phyloP scores from a whole-genome alignment of 2,888 invertebrate genomes.

The Aleiodes alternator region DNA sequence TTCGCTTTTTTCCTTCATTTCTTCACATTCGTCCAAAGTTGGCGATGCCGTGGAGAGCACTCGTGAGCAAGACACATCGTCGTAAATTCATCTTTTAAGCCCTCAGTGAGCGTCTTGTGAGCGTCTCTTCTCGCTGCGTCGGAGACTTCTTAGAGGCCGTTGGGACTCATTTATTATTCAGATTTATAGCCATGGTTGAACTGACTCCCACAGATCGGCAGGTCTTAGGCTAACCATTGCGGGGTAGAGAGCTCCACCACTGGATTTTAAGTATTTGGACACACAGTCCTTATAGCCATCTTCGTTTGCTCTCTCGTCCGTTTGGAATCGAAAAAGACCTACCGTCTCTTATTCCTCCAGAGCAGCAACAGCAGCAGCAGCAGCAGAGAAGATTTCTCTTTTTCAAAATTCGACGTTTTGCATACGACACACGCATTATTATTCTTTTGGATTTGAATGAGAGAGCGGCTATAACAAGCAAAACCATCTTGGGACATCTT shows the following conservation, averaged over 20 bases:
- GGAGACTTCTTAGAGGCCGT: constrained; percentile 75
- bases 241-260: constrained; percentile 51
- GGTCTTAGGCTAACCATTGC: constrained; percentile 70
- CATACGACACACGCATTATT: constrained; percentile 70
- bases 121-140: constrained; percentile 71
- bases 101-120: constrained; percentile 63
- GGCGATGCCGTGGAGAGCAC: constrained; percentile 33
- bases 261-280: not conserved
- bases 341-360: constrained; percentile 53
- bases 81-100: constrained; percentile 74
- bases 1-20: not conserved
- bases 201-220: constrained; percentile 75
- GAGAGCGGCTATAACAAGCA: constrained; percentile 70
- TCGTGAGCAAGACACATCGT: constrained; percentile 52
- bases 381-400: no score
- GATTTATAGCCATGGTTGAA: constrained; percentile 74
- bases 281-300: constrained; percentile 8
- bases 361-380: no score
- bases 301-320: constrained; percentile 25
- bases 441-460: constrained; percentile 71
- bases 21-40: constrained; percentile 45
- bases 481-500: constrained; percentile 57
- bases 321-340: constrained; percentile 46
- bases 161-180: constrained; percentile 75
- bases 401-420: constrained; percentile 74